Percentiles rank a stretch among this genome's conserved stretches.
Evolutionary conservation across 2,797 vertebrate genomes (phyloP).

Genomic region (Kryptopterus vitreolus): DNA sequence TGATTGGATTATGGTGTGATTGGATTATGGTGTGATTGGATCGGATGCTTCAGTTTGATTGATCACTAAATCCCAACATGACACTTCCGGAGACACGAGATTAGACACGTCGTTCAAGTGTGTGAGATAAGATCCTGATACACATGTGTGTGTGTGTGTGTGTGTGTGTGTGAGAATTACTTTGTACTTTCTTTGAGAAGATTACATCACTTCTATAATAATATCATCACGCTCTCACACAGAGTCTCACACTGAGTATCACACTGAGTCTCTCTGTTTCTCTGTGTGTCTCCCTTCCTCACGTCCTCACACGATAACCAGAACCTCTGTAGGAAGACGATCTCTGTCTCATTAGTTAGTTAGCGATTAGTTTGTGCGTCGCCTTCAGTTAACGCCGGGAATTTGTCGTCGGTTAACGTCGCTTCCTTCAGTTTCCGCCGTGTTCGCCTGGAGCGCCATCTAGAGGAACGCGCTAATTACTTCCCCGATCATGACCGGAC

Average conservation of each 20-base stretch:
- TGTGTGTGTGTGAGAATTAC: background rate
- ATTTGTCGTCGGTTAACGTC: too few relatives aligned
- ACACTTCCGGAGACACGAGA: conserved; percentile 9
- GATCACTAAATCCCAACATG: conserved; percentile 6
- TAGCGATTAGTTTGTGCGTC: too few relatives aligned
- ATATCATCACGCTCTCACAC: background rate
- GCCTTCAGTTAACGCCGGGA: too few relatives aligned
- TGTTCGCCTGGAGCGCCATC: too few relatives aligned
- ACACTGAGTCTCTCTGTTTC: background rate
- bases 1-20: too few relatives aligned
- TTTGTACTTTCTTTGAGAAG: background rate
- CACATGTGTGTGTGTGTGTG: background rate
- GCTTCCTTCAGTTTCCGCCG: too few relatives aligned
- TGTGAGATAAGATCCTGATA: background rate
- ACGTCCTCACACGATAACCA: background rate
- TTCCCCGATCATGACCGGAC: too few relatives aligned
- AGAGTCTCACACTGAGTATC: background rate
- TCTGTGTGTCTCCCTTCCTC: background rate
- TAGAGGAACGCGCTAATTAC: too few relatives aligned
- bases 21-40: background rate
- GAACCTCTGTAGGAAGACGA: too few relatives aligned
- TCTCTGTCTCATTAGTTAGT: too few relatives aligned
- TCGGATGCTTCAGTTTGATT: background rate
- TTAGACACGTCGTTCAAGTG: background rate
- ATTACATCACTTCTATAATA: background rate